Percentiles rank a stretch among this genome's conserved stretches.
These are phyloP conservation scores for Acrocyrtus sp. DNA, from an alignment of 2,888 invertebrate species.

Conservation along the genomic window DNA sequence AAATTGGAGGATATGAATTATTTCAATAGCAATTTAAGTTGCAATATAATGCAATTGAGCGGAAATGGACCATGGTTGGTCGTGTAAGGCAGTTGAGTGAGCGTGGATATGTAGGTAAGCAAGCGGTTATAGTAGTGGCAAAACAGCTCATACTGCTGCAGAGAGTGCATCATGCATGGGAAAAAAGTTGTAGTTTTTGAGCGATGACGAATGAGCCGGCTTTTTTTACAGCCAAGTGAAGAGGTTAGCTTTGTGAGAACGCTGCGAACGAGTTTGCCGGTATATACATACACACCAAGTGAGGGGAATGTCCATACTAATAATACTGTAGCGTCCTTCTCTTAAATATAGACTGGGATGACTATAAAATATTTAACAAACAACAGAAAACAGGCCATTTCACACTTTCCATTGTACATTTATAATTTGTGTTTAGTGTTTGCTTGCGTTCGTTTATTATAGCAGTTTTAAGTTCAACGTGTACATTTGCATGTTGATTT, in stretches of 20 bases:
- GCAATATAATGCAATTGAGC: constrained; percentile 46
- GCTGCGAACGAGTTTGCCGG: constrained; percentile 46
- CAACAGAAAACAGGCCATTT: constrained; percentile 26
- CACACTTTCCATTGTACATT: constrained; percentile 38
- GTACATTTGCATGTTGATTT: constrained; percentile 4
- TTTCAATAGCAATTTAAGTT: constrained; percentile 35
- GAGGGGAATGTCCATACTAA: neutral
- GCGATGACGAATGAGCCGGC: constrained; percentile 22
- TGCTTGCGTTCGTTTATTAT: constrained; percentile 1
- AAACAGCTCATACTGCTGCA: constrained; percentile 3
- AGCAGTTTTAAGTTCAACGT: neutral
- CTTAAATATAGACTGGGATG: neutral
- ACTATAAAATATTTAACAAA: neutral
- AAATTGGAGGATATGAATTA: constrained; percentile 51
- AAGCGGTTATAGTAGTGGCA: no score
- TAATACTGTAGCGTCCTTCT: neutral
- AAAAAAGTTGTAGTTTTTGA: constrained; percentile 20
- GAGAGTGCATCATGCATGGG: constrained; percentile 46
- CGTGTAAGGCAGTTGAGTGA: neutral
- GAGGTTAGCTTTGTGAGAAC: neutral
- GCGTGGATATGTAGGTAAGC: no score
- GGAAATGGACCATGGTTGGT: constrained; percentile 51
- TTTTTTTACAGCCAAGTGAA: neutral
- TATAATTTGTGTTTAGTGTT: neutral
- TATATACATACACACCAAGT: constrained; percentile 35